Base-by-base conservation (phyloP, 2,113 vertebrate genomes). In the Scytalopus superciliaris region DNA sequence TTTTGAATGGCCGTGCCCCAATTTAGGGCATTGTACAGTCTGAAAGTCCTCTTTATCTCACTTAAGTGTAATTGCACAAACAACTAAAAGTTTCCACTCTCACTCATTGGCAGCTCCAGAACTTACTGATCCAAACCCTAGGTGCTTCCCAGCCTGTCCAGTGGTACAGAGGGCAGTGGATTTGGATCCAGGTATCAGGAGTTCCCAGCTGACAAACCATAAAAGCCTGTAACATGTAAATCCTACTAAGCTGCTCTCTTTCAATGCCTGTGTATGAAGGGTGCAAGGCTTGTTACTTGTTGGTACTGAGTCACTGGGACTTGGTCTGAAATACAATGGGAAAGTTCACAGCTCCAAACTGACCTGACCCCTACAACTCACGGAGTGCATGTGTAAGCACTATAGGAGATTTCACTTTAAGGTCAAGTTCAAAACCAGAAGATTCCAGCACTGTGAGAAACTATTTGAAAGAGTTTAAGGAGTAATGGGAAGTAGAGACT, bases 91-190 rank as follows among this genome's bases (percentile, higher is more conserved):
- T 31, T 66, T 68, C 79, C 31, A 40, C n/a, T 5, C 6, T 74
- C 1, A 1, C 22, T 57, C 47, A 55, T 31, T 15, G 55, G 55
- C 63, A 73, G 42, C 31, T 56, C 75, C 59, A 63, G 40, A 64
- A 57, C 19, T 3, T 27, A 45, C 5, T 47, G 60, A 68, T 68
- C 72, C 35, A 70, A 90, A n/a, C 3, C 15, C n/a, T 19, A 59
- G 67, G 45, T 49, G 69, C 42, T 86, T 10, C 77, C 60, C 45
- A 44, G 57, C 8, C 37, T 14, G 42, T 55, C 13, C 50, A 59
- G 56, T 0, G 0, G 21, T 5, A 35, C 1, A n/a, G 37, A 47
- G 31, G 47, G 39, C 3, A 4, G 24, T 18, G 87, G 56, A 39
- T 87, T 75, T 84, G 66, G 70, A 75, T 39, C 40, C 42, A 24